A percentile compares a stretch with the other conserved stretches of the same genome.
phyloP scores from a whole-genome alignment of 2,888 invertebrate genomes.

The Apotomis capreana region DNA sequence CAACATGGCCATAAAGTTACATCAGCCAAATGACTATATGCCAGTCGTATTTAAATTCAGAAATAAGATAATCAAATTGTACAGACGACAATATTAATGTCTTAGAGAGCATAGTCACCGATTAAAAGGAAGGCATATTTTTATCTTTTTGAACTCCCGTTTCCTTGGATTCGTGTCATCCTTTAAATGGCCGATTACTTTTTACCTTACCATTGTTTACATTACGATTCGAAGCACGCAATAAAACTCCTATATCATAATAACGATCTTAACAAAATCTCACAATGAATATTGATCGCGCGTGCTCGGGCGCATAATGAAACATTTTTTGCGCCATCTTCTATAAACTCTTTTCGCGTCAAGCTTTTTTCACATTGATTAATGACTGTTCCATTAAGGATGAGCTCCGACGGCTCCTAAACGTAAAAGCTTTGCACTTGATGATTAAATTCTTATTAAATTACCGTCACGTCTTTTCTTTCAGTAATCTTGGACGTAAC shows the following conservation, averaged over 20 bases:
- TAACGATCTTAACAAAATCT: slow-evolving; percentile 36
- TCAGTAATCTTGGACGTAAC: slow-evolving; percentile 20
- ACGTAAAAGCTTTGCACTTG: slow-evolving; percentile 54
- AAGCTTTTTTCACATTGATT: slow-evolving; percentile 66
- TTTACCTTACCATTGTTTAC: neutral
- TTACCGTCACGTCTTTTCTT: slow-evolving; percentile 39
- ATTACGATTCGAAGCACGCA: slow-evolving; percentile 25
- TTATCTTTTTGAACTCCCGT: neutral
- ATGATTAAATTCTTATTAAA: slow-evolving; percentile 53
- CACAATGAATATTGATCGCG: slow-evolving; percentile 60
- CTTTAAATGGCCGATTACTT: neutral
- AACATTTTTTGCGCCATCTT: slow-evolving; percentile 61
- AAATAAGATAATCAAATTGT: neutral
- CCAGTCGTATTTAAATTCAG: neutral
- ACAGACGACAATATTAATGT: neutral
- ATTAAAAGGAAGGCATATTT: neutral
- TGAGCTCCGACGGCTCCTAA: slow-evolving; percentile 55
- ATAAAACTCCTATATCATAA: slow-evolving; percentile 27
- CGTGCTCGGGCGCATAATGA: slow-evolving; percentile 57
- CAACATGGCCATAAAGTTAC: no score
- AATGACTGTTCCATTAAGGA: slow-evolving; percentile 61
- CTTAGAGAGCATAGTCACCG: no score
- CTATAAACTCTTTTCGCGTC: slow-evolving; percentile 63
- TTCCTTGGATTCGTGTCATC: neutral
- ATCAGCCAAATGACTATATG: no score